These are phyloP conservation scores for Brachionus rubens DNA, from an alignment of 1,140 invertebrate genomes.

Conservation along the genomic window DNA sequence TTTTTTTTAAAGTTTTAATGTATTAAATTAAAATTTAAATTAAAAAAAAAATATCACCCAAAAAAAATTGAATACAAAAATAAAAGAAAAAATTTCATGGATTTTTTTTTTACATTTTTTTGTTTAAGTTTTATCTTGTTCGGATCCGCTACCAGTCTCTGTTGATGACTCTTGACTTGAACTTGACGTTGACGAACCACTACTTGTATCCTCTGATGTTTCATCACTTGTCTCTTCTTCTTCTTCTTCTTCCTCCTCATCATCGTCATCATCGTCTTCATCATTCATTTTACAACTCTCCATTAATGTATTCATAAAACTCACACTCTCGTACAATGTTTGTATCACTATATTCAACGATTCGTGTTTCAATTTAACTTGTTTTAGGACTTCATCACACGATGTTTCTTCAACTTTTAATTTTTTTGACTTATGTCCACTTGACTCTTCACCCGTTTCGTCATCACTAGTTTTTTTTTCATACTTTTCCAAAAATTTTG, in stretches of 20 bases:
- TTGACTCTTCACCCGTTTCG: not conserved
- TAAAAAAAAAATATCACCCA: too few species aligned
- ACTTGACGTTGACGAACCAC: too few species aligned
- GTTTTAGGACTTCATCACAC: not conserved
- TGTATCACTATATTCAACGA: not conserved
- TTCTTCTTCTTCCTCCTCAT: not conserved
- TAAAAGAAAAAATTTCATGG: too few species aligned
- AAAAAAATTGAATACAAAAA: too few species aligned
- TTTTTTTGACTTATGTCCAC: slow-evolving; percentile 17
- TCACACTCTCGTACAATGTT: not conserved
- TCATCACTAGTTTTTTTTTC: not conserved
- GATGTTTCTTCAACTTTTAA: not conserved
- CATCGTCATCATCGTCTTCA: not conserved
- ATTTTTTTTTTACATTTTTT: too few species aligned
- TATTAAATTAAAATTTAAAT: too few species aligned
- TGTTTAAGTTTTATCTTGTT: too few species aligned
- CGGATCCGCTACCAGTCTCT: too few species aligned
- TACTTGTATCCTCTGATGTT: too few species aligned
- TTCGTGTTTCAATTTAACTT: not conserved
- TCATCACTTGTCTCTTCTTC: not conserved
- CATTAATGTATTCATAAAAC: not conserved
- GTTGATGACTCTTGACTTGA: too few species aligned
- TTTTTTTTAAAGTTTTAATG: too few species aligned
- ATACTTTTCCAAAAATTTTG: not conserved
- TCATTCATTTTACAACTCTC: not conserved